These are phyloP conservation scores for Chlamydotis undulata DNA, from an alignment of 2,113 vertebrate species.

Conservation along the genomic window DNA sequence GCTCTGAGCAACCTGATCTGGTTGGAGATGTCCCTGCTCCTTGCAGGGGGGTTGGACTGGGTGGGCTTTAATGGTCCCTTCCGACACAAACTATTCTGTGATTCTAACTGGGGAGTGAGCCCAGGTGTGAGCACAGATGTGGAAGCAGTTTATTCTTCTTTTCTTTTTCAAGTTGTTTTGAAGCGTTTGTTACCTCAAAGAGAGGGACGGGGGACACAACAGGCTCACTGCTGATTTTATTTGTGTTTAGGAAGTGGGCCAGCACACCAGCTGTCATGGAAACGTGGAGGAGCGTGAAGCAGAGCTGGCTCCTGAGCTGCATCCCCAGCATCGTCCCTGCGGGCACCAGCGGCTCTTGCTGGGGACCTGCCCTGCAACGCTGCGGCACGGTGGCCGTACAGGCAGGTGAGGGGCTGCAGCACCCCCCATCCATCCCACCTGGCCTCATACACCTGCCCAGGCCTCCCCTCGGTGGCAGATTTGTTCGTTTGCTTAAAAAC, in stretches of 20 bases:
- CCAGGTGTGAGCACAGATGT: neutral
- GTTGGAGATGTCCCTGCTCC: too few species aligned
- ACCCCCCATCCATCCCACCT: neutral
- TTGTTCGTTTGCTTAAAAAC: neutral
- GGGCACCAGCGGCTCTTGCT: neutral
- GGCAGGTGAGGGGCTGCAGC: neutral
- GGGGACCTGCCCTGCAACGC: neutral
- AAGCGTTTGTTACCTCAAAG: neutral
- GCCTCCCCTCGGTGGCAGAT: neutral
- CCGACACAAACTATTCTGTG: too few species aligned
- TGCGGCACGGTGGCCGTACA: rapidly evolving
- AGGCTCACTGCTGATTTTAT: neutral
- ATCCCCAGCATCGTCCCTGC: neutral
- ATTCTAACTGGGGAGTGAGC: neutral
- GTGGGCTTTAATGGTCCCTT: too few species aligned
- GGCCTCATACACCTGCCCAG: neutral
- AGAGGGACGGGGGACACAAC: neutral
- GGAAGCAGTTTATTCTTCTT: neutral
- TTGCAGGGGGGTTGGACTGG: too few species aligned
- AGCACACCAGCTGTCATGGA: neutral
- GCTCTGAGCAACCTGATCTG: too few species aligned
- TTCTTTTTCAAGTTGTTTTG: neutral
- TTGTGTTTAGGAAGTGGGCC: neutral
- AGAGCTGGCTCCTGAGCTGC: neutral
- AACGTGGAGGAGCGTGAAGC: neutral